Percentiles rank a stretch among this genome's conserved stretches.
Conservation (phyloP, 1,140 invertebrate genomes). For the Gryllus bimaculatus region DNA sequence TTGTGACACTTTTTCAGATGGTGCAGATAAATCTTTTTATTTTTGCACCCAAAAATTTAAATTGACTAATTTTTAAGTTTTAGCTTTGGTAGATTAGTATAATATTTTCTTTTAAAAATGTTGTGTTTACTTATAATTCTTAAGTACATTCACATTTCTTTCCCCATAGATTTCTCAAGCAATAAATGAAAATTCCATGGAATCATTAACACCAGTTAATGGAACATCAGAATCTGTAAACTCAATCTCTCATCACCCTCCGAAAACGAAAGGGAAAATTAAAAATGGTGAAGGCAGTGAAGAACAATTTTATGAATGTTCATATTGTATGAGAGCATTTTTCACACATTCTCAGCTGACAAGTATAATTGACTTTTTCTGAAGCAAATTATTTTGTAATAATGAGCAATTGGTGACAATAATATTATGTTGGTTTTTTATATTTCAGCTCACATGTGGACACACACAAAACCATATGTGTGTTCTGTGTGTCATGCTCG, state of each 20-base stretch:
- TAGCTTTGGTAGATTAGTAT: background rate
- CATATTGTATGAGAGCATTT: constrained; percentile 12
- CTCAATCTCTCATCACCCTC: background rate
- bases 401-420: background rate
- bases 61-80: too few relatives aligned
- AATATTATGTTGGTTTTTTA: background rate
- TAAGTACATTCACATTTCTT: background rate
- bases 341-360: constrained; percentile 9
- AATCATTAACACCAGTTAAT: background rate
- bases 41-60: too few relatives aligned
- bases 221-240: background rate
- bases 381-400: too few relatives aligned
- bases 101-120: background rate
- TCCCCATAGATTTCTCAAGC: background rate
- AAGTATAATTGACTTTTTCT: background rate
- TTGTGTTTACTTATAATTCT: background rate
- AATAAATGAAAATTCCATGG: background rate
- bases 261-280: constrained; percentile 12
- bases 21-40: too few relatives aligned
- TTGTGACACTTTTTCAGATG: too few relatives aligned
- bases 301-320: constrained; percentile 7
- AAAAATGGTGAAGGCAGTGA: background rate
- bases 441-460: constrained; percentile 11
- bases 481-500: constrained; percentile 9
- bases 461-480: constrained; percentile 11